Conservation (phyloP, 2,113 vertebrate species). For the Gallinago jamesoni region DNA sequence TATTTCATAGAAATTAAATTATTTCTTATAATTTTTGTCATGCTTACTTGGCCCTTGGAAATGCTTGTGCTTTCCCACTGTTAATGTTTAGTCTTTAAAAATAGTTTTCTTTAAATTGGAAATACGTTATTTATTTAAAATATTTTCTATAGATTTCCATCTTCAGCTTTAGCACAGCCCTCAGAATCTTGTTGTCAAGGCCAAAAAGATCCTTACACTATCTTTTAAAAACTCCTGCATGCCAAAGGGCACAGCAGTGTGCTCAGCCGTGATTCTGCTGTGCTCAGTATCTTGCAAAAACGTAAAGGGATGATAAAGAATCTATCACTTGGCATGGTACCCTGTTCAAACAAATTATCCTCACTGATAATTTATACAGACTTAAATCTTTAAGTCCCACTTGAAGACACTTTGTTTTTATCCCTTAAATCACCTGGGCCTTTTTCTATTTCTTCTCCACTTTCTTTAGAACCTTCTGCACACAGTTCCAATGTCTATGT, state of each 20-base stretch:
- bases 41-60: conserved; percentile 3
- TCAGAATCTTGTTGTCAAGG: background rate
- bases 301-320: background rate
- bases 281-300: background rate
- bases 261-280: background rate
- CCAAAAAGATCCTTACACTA: background rate
- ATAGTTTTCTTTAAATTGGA: background rate
- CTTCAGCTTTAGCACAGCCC: background rate
- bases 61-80: background rate
- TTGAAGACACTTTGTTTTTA: background rate
- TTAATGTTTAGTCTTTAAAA: background rate
- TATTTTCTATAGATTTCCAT: background rate
- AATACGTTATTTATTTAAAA: background rate
- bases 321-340: background rate
- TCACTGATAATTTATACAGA: background rate
- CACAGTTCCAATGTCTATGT: background rate
- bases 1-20: conserved; percentile 40
- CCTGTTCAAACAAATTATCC: background rate
- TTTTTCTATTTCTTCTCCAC: background rate
- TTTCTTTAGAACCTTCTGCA: background rate
- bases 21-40: conserved; percentile 4
- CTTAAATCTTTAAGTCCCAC: background rate
- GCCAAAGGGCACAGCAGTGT: background rate
- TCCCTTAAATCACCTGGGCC: background rate
- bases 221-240: background rate